These are phyloP conservation scores for Galbula dea DNA, from an alignment of 2,113 vertebrate species.

Conservation along the genomic window DNA sequence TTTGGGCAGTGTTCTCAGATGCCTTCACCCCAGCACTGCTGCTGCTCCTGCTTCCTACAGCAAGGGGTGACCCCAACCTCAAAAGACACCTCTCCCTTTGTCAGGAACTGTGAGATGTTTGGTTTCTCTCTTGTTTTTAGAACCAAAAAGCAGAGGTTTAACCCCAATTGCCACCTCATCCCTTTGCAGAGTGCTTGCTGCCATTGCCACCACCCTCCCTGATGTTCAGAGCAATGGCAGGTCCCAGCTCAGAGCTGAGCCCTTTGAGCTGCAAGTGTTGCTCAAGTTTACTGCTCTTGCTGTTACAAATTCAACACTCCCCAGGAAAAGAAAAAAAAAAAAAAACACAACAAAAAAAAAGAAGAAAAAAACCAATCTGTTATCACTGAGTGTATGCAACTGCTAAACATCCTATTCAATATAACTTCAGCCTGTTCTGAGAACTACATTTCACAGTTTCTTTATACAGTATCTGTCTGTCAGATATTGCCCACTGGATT, in stretches of 20 bases:
- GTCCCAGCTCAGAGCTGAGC: neutral
- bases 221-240: neutral
- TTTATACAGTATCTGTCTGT: slow-evolving; percentile 54
- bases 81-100: neutral
- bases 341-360: neutral
- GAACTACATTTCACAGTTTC: slow-evolving; percentile 49
- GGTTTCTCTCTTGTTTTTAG: neutral
- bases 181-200: neutral
- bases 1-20: rapidly evolving
- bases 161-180: rapidly evolving
- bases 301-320: slow-evolving; percentile 44
- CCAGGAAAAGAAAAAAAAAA: neutral
- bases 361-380: neutral
- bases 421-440: slow-evolving; percentile 52
- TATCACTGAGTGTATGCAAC: slow-evolving; percentile 52
- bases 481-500: slow-evolving; percentile 62
- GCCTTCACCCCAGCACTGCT: neutral
- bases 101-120: neutral
- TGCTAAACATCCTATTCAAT: slow-evolving; percentile 56
- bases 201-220: neutral
- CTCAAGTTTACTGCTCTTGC: slow-evolving; percentile 10
- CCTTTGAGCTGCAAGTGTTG: slow-evolving; percentile 16
- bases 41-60: neutral
- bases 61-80: neutral
- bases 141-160: neutral